A percentile compares a stretch with the other conserved stretches of the same genome.
phyloP scores from a whole-genome alignment of 2,888 invertebrate species.

The Drosophila rubida region DNA sequence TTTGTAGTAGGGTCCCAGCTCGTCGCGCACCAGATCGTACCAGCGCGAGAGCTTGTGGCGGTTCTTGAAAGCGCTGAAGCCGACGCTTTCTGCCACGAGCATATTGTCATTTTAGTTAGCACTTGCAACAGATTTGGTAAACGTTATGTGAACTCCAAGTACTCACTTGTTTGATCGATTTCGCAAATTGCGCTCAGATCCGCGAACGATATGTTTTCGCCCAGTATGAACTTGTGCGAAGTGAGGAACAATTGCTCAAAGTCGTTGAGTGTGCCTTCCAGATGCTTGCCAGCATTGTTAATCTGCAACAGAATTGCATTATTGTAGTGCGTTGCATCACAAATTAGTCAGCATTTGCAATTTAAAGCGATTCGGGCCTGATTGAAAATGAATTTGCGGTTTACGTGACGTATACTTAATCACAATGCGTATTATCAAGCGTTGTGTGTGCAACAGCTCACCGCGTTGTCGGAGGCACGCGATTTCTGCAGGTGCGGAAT shows the following conservation, averaged over 20 bases:
- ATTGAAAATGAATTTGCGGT: too few relatives aligned
- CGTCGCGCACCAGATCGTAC: constrained; percentile 87
- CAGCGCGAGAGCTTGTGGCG: constrained; percentile 88
- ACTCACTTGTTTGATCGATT: constrained; percentile 90
- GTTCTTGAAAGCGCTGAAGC: constrained; percentile 87
- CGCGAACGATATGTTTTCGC: constrained; percentile 88
- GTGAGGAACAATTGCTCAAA: constrained; percentile 86
- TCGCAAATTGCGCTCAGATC: constrained; percentile 91
- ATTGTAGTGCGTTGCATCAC: neutral
- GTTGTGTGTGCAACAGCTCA: constrained; percentile 58
- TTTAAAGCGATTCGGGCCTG: too few relatives aligned
- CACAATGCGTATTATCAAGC: too few relatives aligned
- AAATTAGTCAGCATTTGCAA: too few relatives aligned
- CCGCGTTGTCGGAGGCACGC: constrained; percentile 84
- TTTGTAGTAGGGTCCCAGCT: constrained; percentile 88
- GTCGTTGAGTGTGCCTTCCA: constrained; percentile 87
- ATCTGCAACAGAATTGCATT: constrained; percentile 54
- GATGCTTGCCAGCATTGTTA: constrained; percentile 81
- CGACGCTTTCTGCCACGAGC: constrained; percentile 87
- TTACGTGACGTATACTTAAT: too few relatives aligned
- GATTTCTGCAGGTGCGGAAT: constrained; percentile 86
- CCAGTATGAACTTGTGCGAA: constrained; percentile 86
- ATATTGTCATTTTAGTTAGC: too few relatives aligned
- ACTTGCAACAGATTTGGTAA: neutral
- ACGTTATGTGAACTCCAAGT: neutral